These are phyloP conservation scores for Apotomis turbidana DNA, from an alignment of 2,888 invertebrate species.

Conservation along the genomic window DNA sequence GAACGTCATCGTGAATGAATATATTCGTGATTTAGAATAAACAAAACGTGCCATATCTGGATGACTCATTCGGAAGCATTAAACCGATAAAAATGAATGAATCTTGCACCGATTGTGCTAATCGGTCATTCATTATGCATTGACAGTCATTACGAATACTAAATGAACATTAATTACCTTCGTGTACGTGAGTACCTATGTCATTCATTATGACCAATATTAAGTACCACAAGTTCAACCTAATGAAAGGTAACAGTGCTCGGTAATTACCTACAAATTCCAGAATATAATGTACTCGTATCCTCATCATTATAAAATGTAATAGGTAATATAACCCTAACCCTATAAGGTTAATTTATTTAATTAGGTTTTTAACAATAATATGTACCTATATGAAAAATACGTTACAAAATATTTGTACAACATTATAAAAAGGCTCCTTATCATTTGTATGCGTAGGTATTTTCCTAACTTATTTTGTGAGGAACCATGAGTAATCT, in stretches of 20 bases:
- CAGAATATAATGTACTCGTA: not conserved
- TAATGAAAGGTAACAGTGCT: not conserved
- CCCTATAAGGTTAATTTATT: no score
- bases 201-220: slow-evolving; percentile 1
- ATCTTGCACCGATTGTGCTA: slow-evolving; percentile 2
- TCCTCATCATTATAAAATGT: not conserved
- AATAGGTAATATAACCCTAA: not conserved
- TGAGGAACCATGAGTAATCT: no score
- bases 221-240: not conserved
- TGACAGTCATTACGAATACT: slow-evolving; percentile 6
- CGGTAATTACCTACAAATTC: not conserved
- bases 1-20: no score
- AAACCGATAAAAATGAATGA: slow-evolving; percentile 3
- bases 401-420: no score
- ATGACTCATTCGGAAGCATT: not conserved
- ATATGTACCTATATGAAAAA: no score
- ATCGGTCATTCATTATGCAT: slow-evolving; percentile 1
- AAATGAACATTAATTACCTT: slow-evolving; percentile 6
- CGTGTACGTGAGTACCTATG: not conserved
- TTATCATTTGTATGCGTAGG: no score
- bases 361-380: no score
- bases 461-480: no score
- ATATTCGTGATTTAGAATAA: not conserved
- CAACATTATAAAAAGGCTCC: no score
- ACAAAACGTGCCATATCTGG: not conserved